Evolutionary conservation across 2,888 invertebrate genomes (phyloP), one percentile per base, ranked within the genome.

Genomic region (Drosophila acutilabella): DNA sequence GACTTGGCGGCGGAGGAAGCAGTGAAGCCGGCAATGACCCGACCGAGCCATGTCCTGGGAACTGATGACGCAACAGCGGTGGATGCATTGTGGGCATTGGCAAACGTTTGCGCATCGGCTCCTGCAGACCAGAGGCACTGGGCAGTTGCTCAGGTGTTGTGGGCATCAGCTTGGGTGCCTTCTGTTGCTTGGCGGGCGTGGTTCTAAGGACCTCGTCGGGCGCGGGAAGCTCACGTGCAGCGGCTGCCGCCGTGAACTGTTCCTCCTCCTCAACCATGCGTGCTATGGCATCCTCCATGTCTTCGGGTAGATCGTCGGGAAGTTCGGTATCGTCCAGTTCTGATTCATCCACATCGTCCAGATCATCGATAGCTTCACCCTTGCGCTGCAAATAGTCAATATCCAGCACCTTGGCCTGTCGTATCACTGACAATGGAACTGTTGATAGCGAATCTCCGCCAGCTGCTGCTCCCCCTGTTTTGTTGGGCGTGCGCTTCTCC

Each of bases 191-290:
- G 8, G 33, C 45, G 7, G 78, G 71, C 20, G 80, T 68, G 0
- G 88, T 78, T 1, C 90, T 88, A n/a, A 91, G 33, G 14, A 91
- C 88, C 33, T 91, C 91, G 48, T 89, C 90, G 2, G 94, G 74
- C 2, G 94, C 90, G 53, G 94, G 94, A 8, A 93, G 73, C 41
- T 94, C 94, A 47, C 94, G 93, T 0, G 91, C 94, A 14, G 93
- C 93, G 36, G 94, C 93, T 0, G 94, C 94, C 47, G 93, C 94
- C 47, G 93, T 94, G 64, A 94, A 94, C 73, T 94, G 94, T 51
- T 94, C 94, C 70, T 94, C 94, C 81, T 95, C 94, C 74, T 94
- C 94, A 91, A 94, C 94, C 94, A 94, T 94, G 83, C 94, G 94
- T n/a, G 92, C 93, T 41, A 93, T 92, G 2, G 91, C 90, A 58